Evolutionary conservation across 2,113 vertebrate species (phyloP).

Genomic region (Myrmecobius fasciatus): DNA sequence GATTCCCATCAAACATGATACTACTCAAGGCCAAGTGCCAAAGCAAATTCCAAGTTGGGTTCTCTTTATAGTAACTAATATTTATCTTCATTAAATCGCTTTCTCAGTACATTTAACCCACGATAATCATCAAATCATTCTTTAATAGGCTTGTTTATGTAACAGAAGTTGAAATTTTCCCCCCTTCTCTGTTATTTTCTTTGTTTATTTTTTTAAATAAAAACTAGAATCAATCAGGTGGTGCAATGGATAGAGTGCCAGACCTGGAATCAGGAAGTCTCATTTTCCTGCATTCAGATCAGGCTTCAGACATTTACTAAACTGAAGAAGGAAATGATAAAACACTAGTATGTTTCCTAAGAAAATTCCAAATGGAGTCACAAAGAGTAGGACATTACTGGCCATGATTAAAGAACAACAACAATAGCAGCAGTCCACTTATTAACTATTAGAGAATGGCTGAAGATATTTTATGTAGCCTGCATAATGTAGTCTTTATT

Average conservation of each 20-base stretch:
- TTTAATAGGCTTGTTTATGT: background rate
- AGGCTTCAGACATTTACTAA: too few species aligned
- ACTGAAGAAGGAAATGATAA: background rate
- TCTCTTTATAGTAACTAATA: slow-evolving; percentile 12
- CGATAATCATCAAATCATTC: slow-evolving; percentile 3
- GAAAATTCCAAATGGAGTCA: background rate
- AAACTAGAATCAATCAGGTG: background rate
- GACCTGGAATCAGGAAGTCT: background rate
- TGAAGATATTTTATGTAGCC: background rate
- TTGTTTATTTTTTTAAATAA: background rate
- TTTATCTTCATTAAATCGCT: slow-evolving; percentile 36
- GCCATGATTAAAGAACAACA: background rate
- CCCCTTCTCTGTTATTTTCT: background rate
- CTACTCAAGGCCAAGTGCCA: slow-evolving; percentile 21
- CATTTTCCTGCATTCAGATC: too few species aligned
- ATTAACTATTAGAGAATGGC: background rate
- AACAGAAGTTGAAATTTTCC: slow-evolving; percentile 29
- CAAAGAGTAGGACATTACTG: background rate
- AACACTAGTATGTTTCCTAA: background rate
- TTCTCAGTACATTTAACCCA: slow-evolving; percentile 12
- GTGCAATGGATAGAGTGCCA: background rate
- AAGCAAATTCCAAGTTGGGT: background rate
- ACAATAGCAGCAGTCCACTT: background rate
- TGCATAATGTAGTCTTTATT: background rate
- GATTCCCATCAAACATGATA: slow-evolving; percentile 2